These are phyloP conservation scores for Ianthella basta DNA, from an alignment of 37 sponge, comb jelly and placozoan species.

Conservation along the genomic window DNA sequence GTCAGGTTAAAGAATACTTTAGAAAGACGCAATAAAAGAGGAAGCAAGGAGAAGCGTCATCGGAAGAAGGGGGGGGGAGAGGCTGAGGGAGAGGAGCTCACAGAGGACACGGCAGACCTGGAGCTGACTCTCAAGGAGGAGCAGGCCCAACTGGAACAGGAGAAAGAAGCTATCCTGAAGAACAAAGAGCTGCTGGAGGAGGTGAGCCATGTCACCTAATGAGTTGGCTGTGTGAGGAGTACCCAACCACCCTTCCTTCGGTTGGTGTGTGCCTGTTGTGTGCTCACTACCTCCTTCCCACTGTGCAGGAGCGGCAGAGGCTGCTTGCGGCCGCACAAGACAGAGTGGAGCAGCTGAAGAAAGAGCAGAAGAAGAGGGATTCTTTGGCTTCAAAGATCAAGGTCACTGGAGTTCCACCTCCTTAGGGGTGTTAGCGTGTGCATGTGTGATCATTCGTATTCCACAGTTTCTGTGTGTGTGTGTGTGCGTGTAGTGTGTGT, in stretches of 20 bases:
- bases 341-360: slow-evolving; percentile 65
- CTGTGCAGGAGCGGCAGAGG: slow-evolving; percentile 73
- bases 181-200: slow-evolving; percentile 84
- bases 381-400: slow-evolving; percentile 78
- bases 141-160: slow-evolving; percentile 69
- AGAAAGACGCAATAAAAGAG: slow-evolving; percentile 64
- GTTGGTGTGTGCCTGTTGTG: neutral
- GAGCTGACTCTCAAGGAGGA: slow-evolving; percentile 54
- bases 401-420: too few species aligned
- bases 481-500: neutral
- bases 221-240: neutral
- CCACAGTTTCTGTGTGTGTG: too few species aligned
- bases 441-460: too few species aligned
- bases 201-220: slow-evolving; percentile 36
- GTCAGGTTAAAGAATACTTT: slow-evolving; percentile 63
- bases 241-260: too few species aligned
- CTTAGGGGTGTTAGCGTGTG: too few species aligned
- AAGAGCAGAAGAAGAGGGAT: slow-evolving; percentile 87
- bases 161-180: slow-evolving; percentile 79
- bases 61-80: slow-evolving; percentile 13
- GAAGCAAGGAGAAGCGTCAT: slow-evolving; percentile 18
- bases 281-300: neutral
- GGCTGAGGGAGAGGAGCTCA: slow-evolving; percentile 20
- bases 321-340: slow-evolving; percentile 64
- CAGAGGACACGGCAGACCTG: slow-evolving; percentile 41